Evolutionary conservation across 2,888 invertebrate species (phyloP).

Genomic region (Seladonia tumulorum): DNA sequence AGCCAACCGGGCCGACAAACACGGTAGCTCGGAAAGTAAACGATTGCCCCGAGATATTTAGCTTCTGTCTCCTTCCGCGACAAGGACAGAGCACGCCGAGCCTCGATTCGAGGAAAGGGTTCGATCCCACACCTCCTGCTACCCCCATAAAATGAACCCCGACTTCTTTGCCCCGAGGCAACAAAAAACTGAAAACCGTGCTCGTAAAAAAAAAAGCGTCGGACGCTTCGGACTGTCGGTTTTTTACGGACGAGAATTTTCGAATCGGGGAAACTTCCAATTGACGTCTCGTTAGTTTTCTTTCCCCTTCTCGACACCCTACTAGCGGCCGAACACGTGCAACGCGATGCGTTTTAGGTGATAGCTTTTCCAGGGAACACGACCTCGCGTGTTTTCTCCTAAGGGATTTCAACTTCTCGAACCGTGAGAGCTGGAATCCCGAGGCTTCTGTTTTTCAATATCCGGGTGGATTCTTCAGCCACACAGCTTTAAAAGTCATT

Average conservation of each 20-base stretch:
- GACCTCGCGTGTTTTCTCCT: neutral
- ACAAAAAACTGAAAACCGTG: constrained; percentile 11
- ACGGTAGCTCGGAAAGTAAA: constrained; percentile 53
- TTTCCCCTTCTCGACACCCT: neutral
- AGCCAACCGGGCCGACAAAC: constrained; percentile 61
- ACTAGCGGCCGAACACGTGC: constrained; percentile 15
- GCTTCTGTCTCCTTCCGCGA: neutral
- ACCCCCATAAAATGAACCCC: constrained; percentile 28
- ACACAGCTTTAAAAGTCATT: too few species aligned
- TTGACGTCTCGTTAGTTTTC: constrained; percentile 12
- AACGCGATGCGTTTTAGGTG: neutral
- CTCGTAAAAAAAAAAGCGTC: constrained; percentile 56
- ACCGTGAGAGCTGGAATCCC: neutral
- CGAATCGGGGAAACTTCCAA: neutral
- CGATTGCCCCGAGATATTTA: constrained; percentile 29
- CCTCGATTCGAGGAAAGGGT: constrained; percentile 54
- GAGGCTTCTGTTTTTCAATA: neutral
- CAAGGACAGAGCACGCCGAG: neutral
- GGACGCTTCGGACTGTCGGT: constrained; percentile 9
- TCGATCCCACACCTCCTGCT: constrained; percentile 39
- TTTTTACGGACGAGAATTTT: constrained; percentile 12
- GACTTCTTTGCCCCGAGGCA: neutral
- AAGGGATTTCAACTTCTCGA: neutral
- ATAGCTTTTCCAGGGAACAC: neutral
- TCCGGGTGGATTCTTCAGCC: neutral